A percentile compares a stretch with the other conserved stretches of the same genome.
Conservation (phyloP, 2,113 vertebrate genomes). For the Pollachius pollachius region DNA sequence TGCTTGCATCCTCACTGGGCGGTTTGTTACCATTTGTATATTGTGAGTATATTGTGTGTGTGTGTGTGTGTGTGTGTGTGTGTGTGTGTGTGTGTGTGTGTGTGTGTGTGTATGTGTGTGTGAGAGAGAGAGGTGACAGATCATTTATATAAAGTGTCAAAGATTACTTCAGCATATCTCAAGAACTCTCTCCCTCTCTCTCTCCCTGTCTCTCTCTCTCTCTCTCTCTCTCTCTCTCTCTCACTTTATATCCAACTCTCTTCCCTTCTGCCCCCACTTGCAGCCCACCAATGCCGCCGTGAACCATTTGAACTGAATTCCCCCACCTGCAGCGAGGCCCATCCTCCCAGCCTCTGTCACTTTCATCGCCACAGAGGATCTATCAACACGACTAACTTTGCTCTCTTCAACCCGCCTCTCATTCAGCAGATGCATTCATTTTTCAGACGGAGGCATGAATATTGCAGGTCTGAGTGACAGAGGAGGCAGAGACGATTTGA, state of each 20-base stretch:
- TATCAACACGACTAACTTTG: slow-evolving; percentile 58
- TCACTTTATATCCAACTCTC: not conserved
- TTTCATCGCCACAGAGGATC: slow-evolving; percentile 60
- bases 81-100: slow-evolving; percentile 9
- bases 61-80: slow-evolving; percentile 11
- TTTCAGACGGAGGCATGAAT: slow-evolving; percentile 68
- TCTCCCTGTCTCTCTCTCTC: not conserved
- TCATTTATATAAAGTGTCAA: not conserved
- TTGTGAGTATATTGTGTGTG: slow-evolving; percentile 4
- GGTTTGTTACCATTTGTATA: slow-evolving; percentile 6
- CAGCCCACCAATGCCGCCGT: not conserved
- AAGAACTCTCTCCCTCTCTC: not conserved
- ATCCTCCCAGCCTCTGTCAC: slow-evolving; percentile 54
- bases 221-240: not conserved
- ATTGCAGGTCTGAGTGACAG: slow-evolving; percentile 70
- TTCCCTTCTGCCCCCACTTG: no score
- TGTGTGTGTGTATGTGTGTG: slow-evolving; percentile 14
- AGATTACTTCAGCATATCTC: slow-evolving; percentile 12
- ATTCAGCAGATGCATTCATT: slow-evolving; percentile 68
- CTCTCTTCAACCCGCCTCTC: slow-evolving; percentile 55
- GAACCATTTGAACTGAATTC: not conserved
- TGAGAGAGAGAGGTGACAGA: not conserved
- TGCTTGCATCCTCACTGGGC: slow-evolving; percentile 8
- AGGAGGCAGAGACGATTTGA: slow-evolving; percentile 69
- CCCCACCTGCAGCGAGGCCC: slow-evolving; percentile 10